These are phyloP conservation scores for Parthenolecanium corni DNA, from an alignment of 2,888 invertebrate genomes.

Conservation along the genomic window DNA sequence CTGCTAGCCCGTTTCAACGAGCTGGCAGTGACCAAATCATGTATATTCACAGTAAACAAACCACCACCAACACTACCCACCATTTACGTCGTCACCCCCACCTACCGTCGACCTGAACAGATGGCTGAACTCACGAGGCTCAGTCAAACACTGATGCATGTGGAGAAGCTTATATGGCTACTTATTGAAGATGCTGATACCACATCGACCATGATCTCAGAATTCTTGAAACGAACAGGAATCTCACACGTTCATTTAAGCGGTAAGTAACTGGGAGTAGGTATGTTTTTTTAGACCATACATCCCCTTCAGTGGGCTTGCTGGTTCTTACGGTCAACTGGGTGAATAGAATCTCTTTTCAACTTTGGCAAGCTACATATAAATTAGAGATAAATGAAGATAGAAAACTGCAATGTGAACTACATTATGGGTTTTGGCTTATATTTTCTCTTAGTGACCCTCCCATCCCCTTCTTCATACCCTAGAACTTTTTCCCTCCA, in stretches of 20 bases:
- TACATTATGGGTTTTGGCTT: too few relatives aligned
- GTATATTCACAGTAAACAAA: neutral
- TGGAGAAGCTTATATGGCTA: conserved; percentile 58
- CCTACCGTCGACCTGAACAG: conserved; percentile 62
- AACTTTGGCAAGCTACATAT: too few relatives aligned
- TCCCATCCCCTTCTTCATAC: too few relatives aligned
- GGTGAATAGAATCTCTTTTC: neutral
- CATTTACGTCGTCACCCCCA: conserved; percentile 60
- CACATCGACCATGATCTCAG: conserved; percentile 43
- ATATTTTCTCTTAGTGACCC: too few relatives aligned
- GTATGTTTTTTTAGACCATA: neutral
- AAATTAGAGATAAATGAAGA: too few relatives aligned
- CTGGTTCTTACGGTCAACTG: too few relatives aligned
- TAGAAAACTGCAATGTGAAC: too few relatives aligned
- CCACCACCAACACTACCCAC: conserved; percentile 33
- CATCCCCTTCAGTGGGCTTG: too few relatives aligned
- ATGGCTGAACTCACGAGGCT: conserved; percentile 66
- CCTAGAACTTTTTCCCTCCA: too few relatives aligned
- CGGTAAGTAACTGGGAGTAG: conserved; percentile 43
- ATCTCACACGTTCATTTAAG: conserved; percentile 48
- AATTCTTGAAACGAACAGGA: conserved; percentile 44
- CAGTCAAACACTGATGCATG: conserved; percentile 56
- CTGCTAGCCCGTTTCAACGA: conserved; percentile 21
- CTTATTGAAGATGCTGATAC: conserved; percentile 57
- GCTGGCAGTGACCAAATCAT: conserved; percentile 13